A percentile compares a stretch with the other conserved stretches of the same genome.
phyloP scores from a whole-genome alignment of 2,888 invertebrate genomes.

The Zhuqinia jingwanae region DNA sequence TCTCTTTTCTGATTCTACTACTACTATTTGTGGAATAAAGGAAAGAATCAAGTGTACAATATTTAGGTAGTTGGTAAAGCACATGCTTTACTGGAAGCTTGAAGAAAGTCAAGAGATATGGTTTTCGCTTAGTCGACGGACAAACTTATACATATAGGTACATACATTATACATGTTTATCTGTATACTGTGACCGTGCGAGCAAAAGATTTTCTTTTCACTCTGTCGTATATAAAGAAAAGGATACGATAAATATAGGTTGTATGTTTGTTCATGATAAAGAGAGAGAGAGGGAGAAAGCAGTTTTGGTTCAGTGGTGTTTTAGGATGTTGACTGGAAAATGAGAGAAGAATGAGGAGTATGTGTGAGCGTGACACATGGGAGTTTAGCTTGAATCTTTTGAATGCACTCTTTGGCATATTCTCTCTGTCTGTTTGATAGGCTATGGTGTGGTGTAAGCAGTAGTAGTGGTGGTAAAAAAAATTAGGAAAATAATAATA shows the following conservation, averaged over 20 bases:
- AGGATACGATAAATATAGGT: neutral
- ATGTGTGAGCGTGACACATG: constrained; percentile 44
- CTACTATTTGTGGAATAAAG: too few relatives aligned
- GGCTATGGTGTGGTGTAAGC: neutral
- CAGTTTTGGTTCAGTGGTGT: constrained; percentile 8
- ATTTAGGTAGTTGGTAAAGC: constrained; percentile 1
- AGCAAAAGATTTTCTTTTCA: neutral
- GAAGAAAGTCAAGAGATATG: constrained; percentile 37
- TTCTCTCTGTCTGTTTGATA: neutral
- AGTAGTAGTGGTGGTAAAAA: neutral
- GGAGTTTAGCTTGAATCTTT: constrained; percentile 12
- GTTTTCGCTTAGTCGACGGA: constrained; percentile 10
- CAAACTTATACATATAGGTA: too few relatives aligned
- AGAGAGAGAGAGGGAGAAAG: too few relatives aligned
- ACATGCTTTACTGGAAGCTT: neutral
- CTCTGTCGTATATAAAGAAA: neutral
- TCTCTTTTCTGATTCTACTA: too few relatives aligned
- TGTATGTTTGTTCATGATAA: neutral
- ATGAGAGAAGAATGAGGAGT: constrained; percentile 14
- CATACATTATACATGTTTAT: neutral
- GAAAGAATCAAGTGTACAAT: neutral
- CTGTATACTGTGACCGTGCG: neutral
- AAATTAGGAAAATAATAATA: constrained; percentile 5
- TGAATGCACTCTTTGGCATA: constrained; percentile 3
- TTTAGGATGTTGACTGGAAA: constrained; percentile 15